Percentiles rank a stretch among this genome's conserved stretches.
Evolutionary conservation across 2,797 vertebrate genomes (phyloP).

Genomic region (Pachyuromys duprasi): DNA sequence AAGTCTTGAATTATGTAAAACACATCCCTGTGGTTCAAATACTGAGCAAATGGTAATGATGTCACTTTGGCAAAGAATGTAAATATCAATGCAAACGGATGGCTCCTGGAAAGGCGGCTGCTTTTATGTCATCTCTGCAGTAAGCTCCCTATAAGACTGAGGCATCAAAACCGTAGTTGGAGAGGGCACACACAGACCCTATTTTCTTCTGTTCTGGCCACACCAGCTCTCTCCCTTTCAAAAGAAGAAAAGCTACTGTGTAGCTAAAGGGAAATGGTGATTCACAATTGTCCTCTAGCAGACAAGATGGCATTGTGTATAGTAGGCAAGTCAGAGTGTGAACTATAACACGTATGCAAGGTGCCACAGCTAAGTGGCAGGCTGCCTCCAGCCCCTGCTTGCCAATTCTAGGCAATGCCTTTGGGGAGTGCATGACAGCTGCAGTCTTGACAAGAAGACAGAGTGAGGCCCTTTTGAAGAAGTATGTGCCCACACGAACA

Average conservation of each 20-base stretch:
- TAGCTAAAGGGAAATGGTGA: slow-evolving; percentile 25
- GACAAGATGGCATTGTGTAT: slow-evolving; percentile 4
- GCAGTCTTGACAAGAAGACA: slow-evolving; percentile 34
- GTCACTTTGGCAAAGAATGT: slow-evolving; percentile 84
- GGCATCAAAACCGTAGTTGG: slow-evolving; percentile 33
- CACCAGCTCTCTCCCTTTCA: not conserved
- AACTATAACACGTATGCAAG: not conserved
- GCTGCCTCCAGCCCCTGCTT: not conserved
- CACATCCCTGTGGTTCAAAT: slow-evolving; percentile 84
- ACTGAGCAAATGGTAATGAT: slow-evolving; percentile 84
- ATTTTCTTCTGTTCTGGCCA: not conserved
- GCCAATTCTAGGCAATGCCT: not conserved
- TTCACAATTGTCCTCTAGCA: not conserved
- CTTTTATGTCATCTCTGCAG: slow-evolving; percentile 76
- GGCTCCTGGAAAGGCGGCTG: slow-evolving; percentile 69
- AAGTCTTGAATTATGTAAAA: slow-evolving; percentile 86
- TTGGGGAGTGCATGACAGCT: slow-evolving; percentile 48
- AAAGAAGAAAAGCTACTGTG: not conserved
- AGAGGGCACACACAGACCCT: not conserved
- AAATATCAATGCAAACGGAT: slow-evolving; percentile 84
- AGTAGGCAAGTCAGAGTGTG: slow-evolving; percentile 26
- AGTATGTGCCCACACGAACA: not conserved
- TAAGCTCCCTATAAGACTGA: slow-evolving; percentile 27
- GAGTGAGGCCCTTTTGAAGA: not conserved
- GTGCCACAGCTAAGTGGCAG: slow-evolving; percentile 58